phyloP scores from a whole-genome alignment of 2,113 vertebrate species.

The Brienomyrus longianalis region DNA sequence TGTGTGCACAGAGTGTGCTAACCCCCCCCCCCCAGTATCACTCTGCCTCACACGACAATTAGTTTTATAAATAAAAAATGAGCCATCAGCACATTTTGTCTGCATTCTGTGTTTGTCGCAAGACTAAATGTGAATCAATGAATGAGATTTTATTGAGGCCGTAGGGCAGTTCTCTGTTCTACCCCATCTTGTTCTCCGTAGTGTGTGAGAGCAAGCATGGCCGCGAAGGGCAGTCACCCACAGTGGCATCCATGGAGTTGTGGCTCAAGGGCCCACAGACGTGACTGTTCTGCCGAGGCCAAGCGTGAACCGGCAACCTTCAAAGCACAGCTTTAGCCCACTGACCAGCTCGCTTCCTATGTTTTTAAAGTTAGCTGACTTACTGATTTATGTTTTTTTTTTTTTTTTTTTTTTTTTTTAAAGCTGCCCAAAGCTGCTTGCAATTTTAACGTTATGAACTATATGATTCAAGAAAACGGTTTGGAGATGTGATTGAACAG shows the following conservation, averaged over 20 bases:
- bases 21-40: not conserved
- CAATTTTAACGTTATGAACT: not conserved
- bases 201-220: too few species aligned
- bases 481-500: not conserved
- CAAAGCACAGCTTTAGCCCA: too few species aligned
- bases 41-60: not conserved
- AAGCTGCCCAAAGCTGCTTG: not conserved
- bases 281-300: too few species aligned
- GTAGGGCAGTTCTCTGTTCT: too few species aligned
- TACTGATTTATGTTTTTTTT: not conserved
- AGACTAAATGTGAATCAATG: not conserved
- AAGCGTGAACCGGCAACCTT: too few species aligned
- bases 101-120: not conserved
- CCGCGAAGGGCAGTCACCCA: too few species aligned
- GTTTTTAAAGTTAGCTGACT: not conserved
- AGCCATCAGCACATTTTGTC: not conserved
- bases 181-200: too few species aligned
- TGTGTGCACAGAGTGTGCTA: not conserved
- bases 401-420: not conserved
- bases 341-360: not conserved
- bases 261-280: too few species aligned
- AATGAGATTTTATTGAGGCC: too few species aligned
- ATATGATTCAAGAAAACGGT: not conserved
- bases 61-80: constrained; percentile 22
- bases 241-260: too few species aligned